These are phyloP conservation scores for Calameuta filiformis DNA, from an alignment of 2,888 invertebrate genomes.

Conservation along the genomic window DNA sequence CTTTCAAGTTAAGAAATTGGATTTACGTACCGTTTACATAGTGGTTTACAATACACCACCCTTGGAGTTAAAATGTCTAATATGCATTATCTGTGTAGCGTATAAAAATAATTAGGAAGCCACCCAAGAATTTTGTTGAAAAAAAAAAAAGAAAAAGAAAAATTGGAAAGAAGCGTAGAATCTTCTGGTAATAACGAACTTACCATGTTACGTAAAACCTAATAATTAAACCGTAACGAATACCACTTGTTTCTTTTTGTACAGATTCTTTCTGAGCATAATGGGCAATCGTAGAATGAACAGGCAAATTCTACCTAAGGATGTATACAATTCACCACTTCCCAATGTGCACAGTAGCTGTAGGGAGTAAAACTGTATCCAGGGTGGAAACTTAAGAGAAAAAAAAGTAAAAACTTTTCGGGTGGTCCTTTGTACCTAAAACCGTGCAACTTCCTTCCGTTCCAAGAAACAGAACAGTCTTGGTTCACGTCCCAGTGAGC, in stretches of 20 bases:
- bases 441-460: conserved; percentile 52
- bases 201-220: background rate
- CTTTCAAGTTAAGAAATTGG: background rate
- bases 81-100: background rate
- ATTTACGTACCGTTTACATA: background rate
- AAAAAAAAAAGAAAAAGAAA: background rate
- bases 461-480: conserved; percentile 13
- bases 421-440: conserved; percentile 43
- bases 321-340: background rate
- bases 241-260: conserved; percentile 28
- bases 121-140: background rate
- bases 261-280: conserved; percentile 36
- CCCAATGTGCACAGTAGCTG: background rate
- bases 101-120: background rate
- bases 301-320: conserved; percentile 20
- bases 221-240: conserved; percentile 27
- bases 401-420: conserved; percentile 1
- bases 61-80: background rate
- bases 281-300: conserved; percentile 36
- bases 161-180: background rate
- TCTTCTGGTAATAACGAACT: background rate
- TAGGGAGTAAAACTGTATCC: background rate
- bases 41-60: background rate
- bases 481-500: background rate
- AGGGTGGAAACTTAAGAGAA: background rate